phyloP scores from a whole-genome alignment of 2,797 vertebrate species.

The Characodon lateralis region DNA sequence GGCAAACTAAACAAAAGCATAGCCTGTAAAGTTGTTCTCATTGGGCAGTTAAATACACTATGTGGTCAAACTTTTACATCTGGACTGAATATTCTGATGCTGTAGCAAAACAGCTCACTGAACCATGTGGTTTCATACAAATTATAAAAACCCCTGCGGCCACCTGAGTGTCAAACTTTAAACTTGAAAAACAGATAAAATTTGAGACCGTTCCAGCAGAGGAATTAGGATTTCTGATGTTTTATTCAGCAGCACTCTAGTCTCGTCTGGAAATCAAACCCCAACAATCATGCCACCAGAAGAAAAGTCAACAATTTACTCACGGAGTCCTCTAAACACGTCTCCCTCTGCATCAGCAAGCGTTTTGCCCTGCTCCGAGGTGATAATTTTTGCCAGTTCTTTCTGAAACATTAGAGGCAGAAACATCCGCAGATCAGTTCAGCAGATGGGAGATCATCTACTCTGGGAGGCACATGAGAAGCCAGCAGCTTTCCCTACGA shows the following conservation, averaged over 20 bases:
- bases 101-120: slow-evolving; percentile 10
- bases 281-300: slow-evolving; percentile 1
- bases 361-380: slow-evolving; percentile 97
- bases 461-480: rapidly evolving
- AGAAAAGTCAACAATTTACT: slow-evolving; percentile 69
- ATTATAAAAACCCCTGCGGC: slow-evolving; percentile 31
- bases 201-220: slow-evolving; percentile 22
- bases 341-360: slow-evolving; percentile 98
- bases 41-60: slow-evolving; percentile 15
- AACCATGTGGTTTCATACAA: slow-evolving; percentile 23
- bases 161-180: slow-evolving; percentile 17
- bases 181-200: neutral
- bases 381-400: slow-evolving; percentile 94
- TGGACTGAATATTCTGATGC: slow-evolving; percentile 12
- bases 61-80: slow-evolving; percentile 12
- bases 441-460: neutral
- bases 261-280: slow-evolving; percentile 28
- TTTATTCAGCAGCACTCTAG: slow-evolving; percentile 20
- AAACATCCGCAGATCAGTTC: neutral
- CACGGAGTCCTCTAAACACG: slow-evolving; percentile 96
- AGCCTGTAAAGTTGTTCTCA: slow-evolving; percentile 16
- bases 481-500: slow-evolving; percentile 75
- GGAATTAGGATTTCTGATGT: slow-evolving; percentile 29
- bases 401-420: slow-evolving; percentile 82
- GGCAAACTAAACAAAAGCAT: slow-evolving; percentile 12